Percentiles rank a stretch among this genome's conserved stretches.
These are phyloP conservation scores for Machimus rusticus DNA, from an alignment of 2,888 invertebrate species.

Conservation along the genomic window DNA sequence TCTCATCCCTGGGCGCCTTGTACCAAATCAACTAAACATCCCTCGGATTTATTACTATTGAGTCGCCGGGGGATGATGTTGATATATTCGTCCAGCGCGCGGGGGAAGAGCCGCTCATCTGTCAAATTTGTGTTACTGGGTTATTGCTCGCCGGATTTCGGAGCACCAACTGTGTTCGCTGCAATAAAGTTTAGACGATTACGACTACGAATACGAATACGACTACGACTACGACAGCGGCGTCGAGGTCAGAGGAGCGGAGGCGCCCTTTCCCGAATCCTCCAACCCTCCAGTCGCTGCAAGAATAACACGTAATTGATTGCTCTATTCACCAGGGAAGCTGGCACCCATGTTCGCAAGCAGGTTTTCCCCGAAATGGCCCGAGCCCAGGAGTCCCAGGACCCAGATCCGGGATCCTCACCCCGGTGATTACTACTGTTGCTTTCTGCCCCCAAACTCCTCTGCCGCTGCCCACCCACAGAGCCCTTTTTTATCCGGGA, in stretches of 20 bases:
- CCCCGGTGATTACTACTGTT: conserved; percentile 13
- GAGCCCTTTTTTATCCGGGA: not conserved
- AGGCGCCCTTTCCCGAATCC: not conserved
- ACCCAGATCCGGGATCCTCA: not conserved
- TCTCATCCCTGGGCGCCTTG: not conserved
- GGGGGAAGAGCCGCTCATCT: conserved; percentile 27
- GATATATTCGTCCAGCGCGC: not conserved
- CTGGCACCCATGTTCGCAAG: conserved; percentile 17
- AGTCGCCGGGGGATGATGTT: conserved; percentile 24
- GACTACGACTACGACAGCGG: not conserved
- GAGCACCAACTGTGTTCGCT: not conserved
- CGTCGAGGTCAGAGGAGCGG: no score
- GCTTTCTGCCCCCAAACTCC: not conserved
- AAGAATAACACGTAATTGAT: conserved; percentile 37
- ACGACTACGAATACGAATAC: not conserved
- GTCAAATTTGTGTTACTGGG: conserved; percentile 43
- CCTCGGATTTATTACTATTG: conserved; percentile 28
- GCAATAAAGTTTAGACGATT: conserved; percentile 1
- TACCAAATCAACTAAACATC: conserved; percentile 37
- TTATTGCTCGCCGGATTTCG: conserved; percentile 23
- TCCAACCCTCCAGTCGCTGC: not conserved
- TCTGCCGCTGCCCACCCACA: not conserved
- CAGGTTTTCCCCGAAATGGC: not conserved
- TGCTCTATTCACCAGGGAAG: conserved; percentile 25
- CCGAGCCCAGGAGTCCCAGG: not conserved